phyloP scores from a whole-genome alignment of 2,888 invertebrate genomes.

The Mythimna pallens region DNA sequence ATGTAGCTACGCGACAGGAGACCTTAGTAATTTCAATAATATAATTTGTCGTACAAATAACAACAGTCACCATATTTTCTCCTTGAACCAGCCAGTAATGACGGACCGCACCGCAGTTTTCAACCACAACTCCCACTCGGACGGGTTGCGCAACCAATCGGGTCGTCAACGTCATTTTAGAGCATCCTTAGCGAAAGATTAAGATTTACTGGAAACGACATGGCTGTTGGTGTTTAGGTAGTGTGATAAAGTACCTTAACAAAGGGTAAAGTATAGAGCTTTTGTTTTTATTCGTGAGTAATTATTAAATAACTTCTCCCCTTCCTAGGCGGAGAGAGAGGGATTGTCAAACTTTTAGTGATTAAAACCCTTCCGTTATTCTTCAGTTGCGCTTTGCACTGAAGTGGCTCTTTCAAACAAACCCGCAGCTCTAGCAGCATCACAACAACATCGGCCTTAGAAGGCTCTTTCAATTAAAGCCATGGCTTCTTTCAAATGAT shows the following conservation, averaged over 20 bases:
- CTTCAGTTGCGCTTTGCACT: no score
- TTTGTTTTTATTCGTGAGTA: background rate
- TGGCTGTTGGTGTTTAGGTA: constrained; percentile 6
- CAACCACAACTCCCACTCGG: constrained; percentile 67
- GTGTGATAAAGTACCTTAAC: no score
- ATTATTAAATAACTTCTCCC: no score
- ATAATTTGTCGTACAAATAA: constrained; percentile 14
- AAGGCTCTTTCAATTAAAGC: no score
- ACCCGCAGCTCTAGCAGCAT: no score
- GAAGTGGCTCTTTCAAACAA: no score
- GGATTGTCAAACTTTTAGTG: no score
- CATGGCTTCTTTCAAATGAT: background rate
- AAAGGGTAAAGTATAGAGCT: background rate
- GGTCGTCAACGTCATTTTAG: constrained; percentile 63
- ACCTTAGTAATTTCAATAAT: background rate
- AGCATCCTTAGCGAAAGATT: constrained; percentile 43
- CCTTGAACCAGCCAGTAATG: constrained; percentile 68
- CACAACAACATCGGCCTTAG: no score
- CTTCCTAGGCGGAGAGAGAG: no score
- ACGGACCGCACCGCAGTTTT: constrained; percentile 64
- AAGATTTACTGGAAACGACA: constrained; percentile 51
- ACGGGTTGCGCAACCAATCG: constrained; percentile 73
- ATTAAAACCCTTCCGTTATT: no score
- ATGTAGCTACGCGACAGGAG: no score
- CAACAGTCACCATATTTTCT: constrained; percentile 27